Base-by-base conservation (phyloP, 2,888 invertebrate genomes). In the Meta bourneti region DNA sequence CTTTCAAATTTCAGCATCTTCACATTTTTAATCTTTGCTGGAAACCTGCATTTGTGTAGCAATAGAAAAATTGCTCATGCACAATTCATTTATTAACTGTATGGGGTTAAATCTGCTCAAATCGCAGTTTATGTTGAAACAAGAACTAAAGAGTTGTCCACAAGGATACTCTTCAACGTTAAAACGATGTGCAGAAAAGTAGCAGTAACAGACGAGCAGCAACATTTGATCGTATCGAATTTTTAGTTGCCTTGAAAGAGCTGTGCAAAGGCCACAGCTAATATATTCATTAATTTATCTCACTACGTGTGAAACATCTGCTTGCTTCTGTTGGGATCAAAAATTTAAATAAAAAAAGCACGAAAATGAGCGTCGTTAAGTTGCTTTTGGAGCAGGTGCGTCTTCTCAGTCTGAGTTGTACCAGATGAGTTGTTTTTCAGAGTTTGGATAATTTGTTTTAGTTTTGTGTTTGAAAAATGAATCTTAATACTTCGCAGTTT, bases 241-340 rank as follows among this genome's bases (percentile, higher is more conserved):
- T 61, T 61, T 61, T 61, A 16, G 61, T 61, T 61, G 61, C 61
- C 19, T 11, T 75, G 6, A 34, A 54, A 72, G 54, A 74, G 84
- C 74, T 75, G 84, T 74, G 84, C 74, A 74, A 84, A 84, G 84
- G 74, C 84, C n/a, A 20, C 11, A 8, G 52, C 19, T 48, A 75
- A 54, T 74, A 74, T 61, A 84, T 75, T 75, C 34, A 84, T 61
- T 48, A 61, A 54, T 34, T 20, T 34, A 61, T 61, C 61, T 61
- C 61, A 9, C 61, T 61, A 74, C 74, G 84, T 72, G 84, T 75
- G 74, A 75, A 84, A 84, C 84, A 84, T 75, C 84, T 84, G 84
- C 84, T 84, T 34, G 16, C 61, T 61, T 61, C 75, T 16, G 71
- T 19, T n/a, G 11, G 20, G 84, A 19, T 19, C 61, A 61, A 34